Conservation (phyloP, 1,140 invertebrate species). For the Anastrepha ludens region DNA sequence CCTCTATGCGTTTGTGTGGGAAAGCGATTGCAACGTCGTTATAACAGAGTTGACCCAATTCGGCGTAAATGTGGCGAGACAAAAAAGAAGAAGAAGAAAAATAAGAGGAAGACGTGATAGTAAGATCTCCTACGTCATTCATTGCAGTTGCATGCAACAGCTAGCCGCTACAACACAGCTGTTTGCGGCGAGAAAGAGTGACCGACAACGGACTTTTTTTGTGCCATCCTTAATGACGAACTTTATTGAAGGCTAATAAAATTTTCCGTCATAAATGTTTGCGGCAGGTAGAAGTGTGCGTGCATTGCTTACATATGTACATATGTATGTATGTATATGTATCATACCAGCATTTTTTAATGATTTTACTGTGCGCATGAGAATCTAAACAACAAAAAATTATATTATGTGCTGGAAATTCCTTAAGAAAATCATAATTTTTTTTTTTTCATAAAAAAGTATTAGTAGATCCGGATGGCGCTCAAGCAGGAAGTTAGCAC, state of each 20-base stretch:
- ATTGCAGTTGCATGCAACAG: not conserved
- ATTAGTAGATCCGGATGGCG: not conserved
- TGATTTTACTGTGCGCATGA: too few species aligned
- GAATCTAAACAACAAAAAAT: too few species aligned
- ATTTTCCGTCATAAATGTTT: not conserved
- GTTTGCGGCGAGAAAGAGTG: not conserved
- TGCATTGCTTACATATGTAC: not conserved
- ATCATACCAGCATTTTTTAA: too few species aligned
- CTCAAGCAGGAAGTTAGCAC: not conserved
- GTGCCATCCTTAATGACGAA: conserved; percentile 7
- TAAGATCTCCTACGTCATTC: conserved; percentile 19
- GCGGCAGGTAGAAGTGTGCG: not conserved
- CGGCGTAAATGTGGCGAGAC: conserved; percentile 1
- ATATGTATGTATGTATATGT: too few species aligned
- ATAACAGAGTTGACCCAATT: conserved; percentile 34
- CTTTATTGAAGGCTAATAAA: conserved; percentile 48
- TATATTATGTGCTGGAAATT: too few species aligned
- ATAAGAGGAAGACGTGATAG: not conserved
- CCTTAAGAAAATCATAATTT: not conserved
- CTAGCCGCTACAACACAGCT: not conserved
- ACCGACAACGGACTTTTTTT: not conserved
- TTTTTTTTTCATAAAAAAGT: not conserved
- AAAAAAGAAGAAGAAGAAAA: not conserved
- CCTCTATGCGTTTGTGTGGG: not conserved
- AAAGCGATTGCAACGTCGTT: conserved; percentile 6